Evolutionary conservation across 2,888 invertebrate genomes (phyloP).

Genomic region (Hirudinaria manillensis): DNA sequence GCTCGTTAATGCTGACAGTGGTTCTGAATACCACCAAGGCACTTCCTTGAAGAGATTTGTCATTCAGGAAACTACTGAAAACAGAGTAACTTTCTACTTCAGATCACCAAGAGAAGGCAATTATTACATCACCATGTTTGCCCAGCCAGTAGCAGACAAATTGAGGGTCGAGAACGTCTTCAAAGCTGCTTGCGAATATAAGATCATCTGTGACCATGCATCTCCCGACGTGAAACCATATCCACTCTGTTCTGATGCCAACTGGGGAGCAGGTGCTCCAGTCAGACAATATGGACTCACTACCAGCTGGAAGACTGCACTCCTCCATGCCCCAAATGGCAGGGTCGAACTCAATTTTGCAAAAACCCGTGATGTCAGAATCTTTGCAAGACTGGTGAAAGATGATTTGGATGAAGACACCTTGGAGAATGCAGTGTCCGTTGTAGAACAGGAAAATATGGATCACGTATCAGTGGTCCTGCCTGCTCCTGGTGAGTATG

Average conservation of each 20-base stretch:
- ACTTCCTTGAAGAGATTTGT: constrained; percentile 48
- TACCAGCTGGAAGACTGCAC: constrained; percentile 47
- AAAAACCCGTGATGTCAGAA: constrained; percentile 69
- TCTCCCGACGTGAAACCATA: constrained; percentile 48
- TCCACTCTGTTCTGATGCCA: constrained; percentile 52
- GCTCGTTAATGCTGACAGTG: constrained; percentile 47
- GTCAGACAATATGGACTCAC: constrained; percentile 52
- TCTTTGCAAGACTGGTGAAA: constrained; percentile 50
- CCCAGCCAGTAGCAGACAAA: constrained; percentile 48
- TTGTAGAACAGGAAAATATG: constrained; percentile 47
- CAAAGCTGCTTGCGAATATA: constrained; percentile 54
- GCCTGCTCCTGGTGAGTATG: constrained; percentile 52
- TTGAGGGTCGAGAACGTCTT: constrained; percentile 53
- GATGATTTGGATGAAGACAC: constrained; percentile 51
- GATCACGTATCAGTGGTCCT: constrained; percentile 46
- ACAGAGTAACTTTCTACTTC: constrained; percentile 50
- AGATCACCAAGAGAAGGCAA: constrained; percentile 48
- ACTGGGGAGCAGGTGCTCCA: constrained; percentile 51
- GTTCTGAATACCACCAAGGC: constrained; percentile 49
- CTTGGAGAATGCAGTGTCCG: constrained; percentile 48
- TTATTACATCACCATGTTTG: constrained; percentile 53
- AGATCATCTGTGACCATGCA: constrained; percentile 50
- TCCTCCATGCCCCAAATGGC: constrained; percentile 44
- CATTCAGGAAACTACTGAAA: constrained; percentile 51
- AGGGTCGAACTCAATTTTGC: constrained; percentile 53